Percentiles rank a stretch among this genome's conserved stretches.
Conservation (phyloP, 2,797 vertebrate genomes). For the Cynopterus sphinx region DNA sequence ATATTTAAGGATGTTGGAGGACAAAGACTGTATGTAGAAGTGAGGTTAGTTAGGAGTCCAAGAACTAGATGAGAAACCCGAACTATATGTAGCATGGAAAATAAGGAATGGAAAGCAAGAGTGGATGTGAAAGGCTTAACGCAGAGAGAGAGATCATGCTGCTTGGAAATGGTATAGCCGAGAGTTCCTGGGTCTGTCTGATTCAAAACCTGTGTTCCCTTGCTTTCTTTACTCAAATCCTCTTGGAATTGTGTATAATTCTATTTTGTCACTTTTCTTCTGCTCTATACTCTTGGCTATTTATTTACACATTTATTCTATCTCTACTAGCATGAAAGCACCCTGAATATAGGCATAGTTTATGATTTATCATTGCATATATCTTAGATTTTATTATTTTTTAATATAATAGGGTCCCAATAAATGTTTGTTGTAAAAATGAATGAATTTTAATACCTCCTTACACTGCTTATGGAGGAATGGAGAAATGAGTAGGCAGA, state of each 20-base stretch:
- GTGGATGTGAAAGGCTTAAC: neutral
- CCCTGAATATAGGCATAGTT: neutral
- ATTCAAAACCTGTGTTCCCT: neutral
- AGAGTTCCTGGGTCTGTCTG: neutral
- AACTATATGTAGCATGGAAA: neutral
- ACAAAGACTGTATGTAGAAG: neutral
- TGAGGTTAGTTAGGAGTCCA: neutral
- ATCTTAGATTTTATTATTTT: neutral
- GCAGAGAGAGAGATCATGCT: neutral
- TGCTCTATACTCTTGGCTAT: neutral
- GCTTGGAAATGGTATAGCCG: neutral
- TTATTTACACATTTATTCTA: neutral
- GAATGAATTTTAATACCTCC: neutral
- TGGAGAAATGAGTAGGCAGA: neutral
- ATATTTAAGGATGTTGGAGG: neutral
- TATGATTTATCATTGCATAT: neutral
- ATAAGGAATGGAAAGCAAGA: neutral
- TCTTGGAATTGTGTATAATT: neutral
- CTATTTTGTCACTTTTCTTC: neutral
- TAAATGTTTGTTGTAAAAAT: neutral
- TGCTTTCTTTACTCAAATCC: neutral
- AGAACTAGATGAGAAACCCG: neutral
- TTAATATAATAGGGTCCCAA: neutral
- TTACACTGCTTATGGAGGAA: neutral
- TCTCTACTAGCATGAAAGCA: neutral